Percentiles rank a stretch among this genome's conserved stretches.
phyloP scores from a whole-genome alignment of 1,140 invertebrate species.

The Pemphigus obesinymphae region DNA sequence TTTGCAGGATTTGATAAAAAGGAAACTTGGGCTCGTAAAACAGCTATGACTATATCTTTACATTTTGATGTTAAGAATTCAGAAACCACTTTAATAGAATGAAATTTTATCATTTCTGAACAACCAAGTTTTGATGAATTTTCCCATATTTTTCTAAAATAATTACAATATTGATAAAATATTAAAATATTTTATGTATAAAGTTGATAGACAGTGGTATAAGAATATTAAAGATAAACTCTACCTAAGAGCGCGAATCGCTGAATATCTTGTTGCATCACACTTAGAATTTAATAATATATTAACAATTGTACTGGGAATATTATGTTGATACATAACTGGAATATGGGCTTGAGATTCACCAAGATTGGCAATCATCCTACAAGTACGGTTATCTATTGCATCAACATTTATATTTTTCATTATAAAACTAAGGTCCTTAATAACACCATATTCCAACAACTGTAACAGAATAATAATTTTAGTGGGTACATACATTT shows the following conservation, averaged over 20 bases:
- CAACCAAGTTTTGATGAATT: conserved; percentile 14
- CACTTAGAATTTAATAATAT: conserved; percentile 41
- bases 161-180: neutral
- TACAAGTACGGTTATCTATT: conserved; percentile 45
- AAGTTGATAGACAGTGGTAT: neutral
- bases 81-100: neutral
- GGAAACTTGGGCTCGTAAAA: neutral
- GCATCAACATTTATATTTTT: conserved; percentile 43
- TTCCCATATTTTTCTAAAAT: conserved; percentile 25
- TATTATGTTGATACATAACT: conserved; percentile 42
- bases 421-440: conserved; percentile 43
- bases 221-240: neutral
- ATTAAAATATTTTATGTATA: no score
- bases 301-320: conserved; percentile 40
- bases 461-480: conserved; percentile 38
- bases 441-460: conserved; percentile 40
- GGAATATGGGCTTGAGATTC: conserved; percentile 42
- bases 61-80: neutral
- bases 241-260: conserved; percentile 46
- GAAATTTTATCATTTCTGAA: conserved; percentile 1
- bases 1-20: conserved; percentile 14
- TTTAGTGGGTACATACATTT: neutral
- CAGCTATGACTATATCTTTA: conserved; percentile 12
- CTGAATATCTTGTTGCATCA: conserved; percentile 43
- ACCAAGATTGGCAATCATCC: conserved; percentile 46